These are phyloP conservation scores for Drosophila kuntzei DNA, from an alignment of 2,888 invertebrate species.

Conservation along the genomic window DNA sequence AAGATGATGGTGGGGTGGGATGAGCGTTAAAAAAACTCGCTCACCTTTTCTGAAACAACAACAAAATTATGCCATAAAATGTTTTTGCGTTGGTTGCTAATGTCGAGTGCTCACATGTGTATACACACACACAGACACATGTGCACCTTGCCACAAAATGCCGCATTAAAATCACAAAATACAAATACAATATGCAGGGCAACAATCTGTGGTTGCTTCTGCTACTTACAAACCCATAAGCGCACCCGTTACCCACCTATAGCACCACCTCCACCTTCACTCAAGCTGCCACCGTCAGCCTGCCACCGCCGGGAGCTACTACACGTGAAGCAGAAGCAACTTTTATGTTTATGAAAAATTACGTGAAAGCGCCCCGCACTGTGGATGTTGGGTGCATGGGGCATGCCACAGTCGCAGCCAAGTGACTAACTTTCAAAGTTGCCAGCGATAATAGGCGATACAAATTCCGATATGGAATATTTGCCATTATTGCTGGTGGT, in stretches of 20 bases:
- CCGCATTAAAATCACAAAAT: conserved; percentile 79
- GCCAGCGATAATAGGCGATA: conserved; percentile 63
- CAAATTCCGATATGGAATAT: conserved; percentile 63
- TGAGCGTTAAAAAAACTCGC: conserved; percentile 22
- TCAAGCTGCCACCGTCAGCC: neutral
- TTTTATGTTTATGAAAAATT: conserved; percentile 80
- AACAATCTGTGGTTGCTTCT: conserved; percentile 47
- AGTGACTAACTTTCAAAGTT: conserved; percentile 73
- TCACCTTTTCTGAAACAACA: conserved; percentile 56
- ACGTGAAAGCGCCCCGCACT: conserved; percentile 56
- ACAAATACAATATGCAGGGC: conserved; percentile 72
- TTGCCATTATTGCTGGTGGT: conserved; percentile 42
- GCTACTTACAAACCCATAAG: conserved; percentile 41
- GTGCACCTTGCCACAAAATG: conserved; percentile 67
- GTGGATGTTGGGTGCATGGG: conserved; percentile 23
- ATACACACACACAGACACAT: conserved; percentile 14
- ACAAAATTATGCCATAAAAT: conserved; percentile 78
- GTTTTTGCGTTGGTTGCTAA: conserved; percentile 63
- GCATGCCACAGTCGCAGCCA: conserved; percentile 32
- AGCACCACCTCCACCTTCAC: neutral
- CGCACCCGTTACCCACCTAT: conserved; percentile 32
- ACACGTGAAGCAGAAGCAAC: conserved; percentile 53
- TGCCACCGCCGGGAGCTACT: conserved; percentile 11
- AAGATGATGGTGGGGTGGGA: neutral
- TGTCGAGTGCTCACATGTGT: conserved; percentile 38